Conservation (phyloP, 2,888 invertebrate species). For the Sphinx pinastri region DNA sequence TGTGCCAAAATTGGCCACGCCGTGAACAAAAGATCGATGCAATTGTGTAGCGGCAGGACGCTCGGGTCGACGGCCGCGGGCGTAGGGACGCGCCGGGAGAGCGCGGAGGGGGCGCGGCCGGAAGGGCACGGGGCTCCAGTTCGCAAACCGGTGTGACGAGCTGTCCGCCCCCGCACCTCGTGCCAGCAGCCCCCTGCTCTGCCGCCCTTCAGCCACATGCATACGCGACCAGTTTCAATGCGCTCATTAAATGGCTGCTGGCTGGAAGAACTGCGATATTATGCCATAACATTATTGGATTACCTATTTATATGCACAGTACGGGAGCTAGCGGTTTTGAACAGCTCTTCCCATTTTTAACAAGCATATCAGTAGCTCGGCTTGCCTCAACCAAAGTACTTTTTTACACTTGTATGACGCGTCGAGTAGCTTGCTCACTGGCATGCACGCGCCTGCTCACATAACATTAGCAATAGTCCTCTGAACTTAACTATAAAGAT, state of each 20-base stretch:
- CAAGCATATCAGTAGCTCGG: too few relatives aligned
- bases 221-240: neutral
- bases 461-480: too few relatives aligned
- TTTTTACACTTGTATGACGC: too few relatives aligned
- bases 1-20: conserved; percentile 17
- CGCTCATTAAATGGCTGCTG: neutral
- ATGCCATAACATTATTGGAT: neutral
- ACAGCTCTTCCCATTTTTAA: too few relatives aligned
- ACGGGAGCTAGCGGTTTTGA: too few relatives aligned
- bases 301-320: too few relatives aligned
- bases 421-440: too few relatives aligned
- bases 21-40: conserved; percentile 18
- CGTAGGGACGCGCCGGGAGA: neutral
- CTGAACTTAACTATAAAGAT: too few relatives aligned
- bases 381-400: too few relatives aligned
- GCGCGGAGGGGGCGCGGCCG: neutral
- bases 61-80: conserved; percentile 12
- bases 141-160: conserved; percentile 22
- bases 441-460: too few relatives aligned
- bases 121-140: conserved; percentile 6
- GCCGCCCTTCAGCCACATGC: neutral
- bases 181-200: neutral
- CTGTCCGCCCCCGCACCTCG: neutral
- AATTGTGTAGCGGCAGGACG: conserved; percentile 20
- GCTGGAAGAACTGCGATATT: neutral